Evolutionary conservation across 2,888 invertebrate genomes (phyloP).

Genomic region (Adela reaumurella): DNA sequence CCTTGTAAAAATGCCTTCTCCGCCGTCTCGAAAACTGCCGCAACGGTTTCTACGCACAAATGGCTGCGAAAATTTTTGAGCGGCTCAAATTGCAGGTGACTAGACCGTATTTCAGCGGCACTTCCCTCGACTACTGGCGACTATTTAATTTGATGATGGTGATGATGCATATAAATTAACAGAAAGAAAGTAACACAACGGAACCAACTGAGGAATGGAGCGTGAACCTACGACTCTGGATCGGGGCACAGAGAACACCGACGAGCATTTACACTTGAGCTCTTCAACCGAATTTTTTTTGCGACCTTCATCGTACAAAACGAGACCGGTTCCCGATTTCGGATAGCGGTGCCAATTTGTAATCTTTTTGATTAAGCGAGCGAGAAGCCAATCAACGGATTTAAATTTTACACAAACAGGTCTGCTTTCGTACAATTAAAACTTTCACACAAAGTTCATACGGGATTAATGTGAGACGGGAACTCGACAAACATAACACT

Average conservation of each 20-base stretch:
- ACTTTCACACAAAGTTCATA: background rate
- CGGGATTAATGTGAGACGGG: background rate
- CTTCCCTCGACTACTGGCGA: background rate
- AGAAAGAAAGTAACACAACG: background rate
- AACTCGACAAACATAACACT: background rate
- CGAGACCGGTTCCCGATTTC: background rate
- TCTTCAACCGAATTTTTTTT: background rate
- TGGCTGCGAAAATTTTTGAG: too few relatives aligned
- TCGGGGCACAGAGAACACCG: background rate
- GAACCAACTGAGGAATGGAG: background rate
- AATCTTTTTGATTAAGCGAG: background rate
- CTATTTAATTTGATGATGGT: background rate
- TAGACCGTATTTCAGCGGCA: background rate
- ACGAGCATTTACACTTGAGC: constrained; percentile 1
- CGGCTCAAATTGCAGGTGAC: too few relatives aligned
- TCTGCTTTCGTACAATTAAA: background rate
- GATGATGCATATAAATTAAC: background rate
- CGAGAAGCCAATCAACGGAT: background rate
- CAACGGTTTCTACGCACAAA: too few relatives aligned
- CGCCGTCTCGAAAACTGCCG: too few relatives aligned
- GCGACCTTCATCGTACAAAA: background rate
- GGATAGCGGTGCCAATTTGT: background rate
- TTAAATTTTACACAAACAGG: background rate
- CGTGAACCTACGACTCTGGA: background rate
- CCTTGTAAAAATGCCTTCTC: too few relatives aligned